Base-by-base conservation (phyloP, 1,140 invertebrate genomes). In the Acromyrmex echinatior region DNA sequence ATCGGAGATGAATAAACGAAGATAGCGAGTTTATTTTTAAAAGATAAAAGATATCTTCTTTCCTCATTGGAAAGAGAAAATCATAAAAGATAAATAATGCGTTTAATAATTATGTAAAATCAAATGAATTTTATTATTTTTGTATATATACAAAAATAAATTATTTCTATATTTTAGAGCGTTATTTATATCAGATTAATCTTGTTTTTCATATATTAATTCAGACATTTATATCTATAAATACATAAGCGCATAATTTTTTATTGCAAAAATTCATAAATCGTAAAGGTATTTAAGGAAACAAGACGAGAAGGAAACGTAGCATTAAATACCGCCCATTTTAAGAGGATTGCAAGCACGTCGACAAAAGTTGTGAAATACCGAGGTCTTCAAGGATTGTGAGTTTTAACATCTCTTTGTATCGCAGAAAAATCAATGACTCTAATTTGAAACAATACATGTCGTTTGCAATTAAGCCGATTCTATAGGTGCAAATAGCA, bases 271-370 rank as follows among this genome's bases (percentile, higher is more conserved):
- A 78, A 49, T 39, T 49, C 49, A 21, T 9, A 7, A 85, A 77
- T 6, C 12, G 68, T 39, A 76, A 63, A 77, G 39, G 28, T 53
- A 6, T 49, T 65, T n/a, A 35, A 39, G 45, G n/a, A 16, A 65
- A n/a, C 53, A n/a, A 51, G 45, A 6, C 16, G n/a, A 21, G n/a
- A 53, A 14, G 16, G 3, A 53, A 12, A 56, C 31, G 31, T 25
- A 16, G 45, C n/a, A 45, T 86, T 66, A 86, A 86, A 62, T 66
- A 86, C 49, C 21, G 73, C n/a, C 51, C 18, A 78, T 25, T 78
- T 78, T 86, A 86, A 78, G 60, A 86, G 74, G 74, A 78, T 86
- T 86, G 82, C 31, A 65, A 51, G n/a, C 66, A 76, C 3, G 39
- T 21, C 39, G 45, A 21, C 10, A 25, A 14, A 5, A 1, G 6